Conservation (phyloP, 2,888 invertebrate species). For the Mayetiola destructor region DNA sequence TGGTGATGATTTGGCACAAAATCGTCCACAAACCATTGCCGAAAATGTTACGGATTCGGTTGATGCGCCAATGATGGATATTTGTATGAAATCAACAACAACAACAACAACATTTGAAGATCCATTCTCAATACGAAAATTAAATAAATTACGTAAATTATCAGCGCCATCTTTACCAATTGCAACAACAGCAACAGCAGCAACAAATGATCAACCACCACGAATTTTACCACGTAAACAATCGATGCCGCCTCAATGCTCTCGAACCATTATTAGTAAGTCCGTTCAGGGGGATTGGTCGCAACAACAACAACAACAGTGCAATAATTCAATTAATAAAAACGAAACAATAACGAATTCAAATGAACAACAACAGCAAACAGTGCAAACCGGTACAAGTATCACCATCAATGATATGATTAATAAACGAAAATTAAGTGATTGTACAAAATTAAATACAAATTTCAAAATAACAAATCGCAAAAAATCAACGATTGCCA, state of each 20-base stretch:
- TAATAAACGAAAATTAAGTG: neutral
- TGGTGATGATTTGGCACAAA: neutral
- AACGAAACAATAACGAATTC: too few relatives aligned
- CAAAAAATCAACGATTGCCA: neutral
- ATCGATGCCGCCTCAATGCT: conserved; percentile 15
- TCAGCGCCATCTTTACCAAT: neutral
- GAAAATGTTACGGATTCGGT: neutral
- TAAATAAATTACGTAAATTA: conserved; percentile 1
- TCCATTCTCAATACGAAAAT: neutral
- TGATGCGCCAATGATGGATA: neutral
- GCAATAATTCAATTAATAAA: too few relatives aligned
- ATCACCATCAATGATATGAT: conserved; percentile 14
- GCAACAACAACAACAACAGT: too few relatives aligned
- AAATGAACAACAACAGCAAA: conserved; percentile 10
- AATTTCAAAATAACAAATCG: neutral
- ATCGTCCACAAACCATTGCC: neutral
- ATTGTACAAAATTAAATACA: neutral
- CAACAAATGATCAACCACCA: conserved; percentile 13
- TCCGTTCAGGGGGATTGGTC: too few relatives aligned
- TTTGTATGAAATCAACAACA: neutral
- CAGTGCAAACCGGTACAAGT: conserved; percentile 8
- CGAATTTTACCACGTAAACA: conserved; percentile 14
- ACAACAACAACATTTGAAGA: neutral
- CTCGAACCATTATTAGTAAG: too few relatives aligned
- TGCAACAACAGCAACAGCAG: too few relatives aligned